Evolutionary conservation across 1,140 invertebrate species (phyloP), one percentile per base, ranked within the genome.

Genomic region (Diorhabda elongata): DNA sequence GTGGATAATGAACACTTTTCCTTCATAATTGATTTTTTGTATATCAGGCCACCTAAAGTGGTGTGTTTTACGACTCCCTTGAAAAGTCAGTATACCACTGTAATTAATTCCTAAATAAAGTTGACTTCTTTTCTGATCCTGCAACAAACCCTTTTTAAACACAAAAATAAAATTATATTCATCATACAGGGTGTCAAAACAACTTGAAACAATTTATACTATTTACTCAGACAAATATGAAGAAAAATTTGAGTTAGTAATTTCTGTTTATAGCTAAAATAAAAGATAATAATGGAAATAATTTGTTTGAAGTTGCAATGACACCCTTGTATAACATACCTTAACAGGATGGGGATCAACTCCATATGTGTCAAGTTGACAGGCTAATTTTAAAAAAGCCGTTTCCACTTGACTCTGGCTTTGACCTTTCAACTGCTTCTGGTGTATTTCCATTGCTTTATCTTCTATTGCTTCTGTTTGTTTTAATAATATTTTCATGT

Each of bases 281-380:
- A 26, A 26, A 26, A 26, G 26, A 26, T 26, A 26, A 26, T 26
- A 26, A 26, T 26, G 26, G 1, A 26, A 26, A 26, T 26, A 52
- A 8, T 8, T 52, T 52, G 47, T 3, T 52, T 52, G n/a, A 2
- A 52, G 4, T 52, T 52, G 47, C 47, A 8, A n/a, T 52, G 47
- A n/a, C 47, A 52, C 47, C 6, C 47, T n/a, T n/a, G 6, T n/a
- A 52, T 4, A 8, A 52, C 60, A 81, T 81, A 96, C 95, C 87
- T 98, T 98, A n/a, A 98, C 96, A 64, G 94, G 92, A 86, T 98
- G 95, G 2, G 97, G 97, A 84, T 99, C 97, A 44, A 98, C 92
- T 8, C 97, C 97, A 79, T 98, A 99, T 0, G 96, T 98, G 77
- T 98, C 97, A 52, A 98, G 84, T 66, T 91, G 88, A 44, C 92